These are phyloP conservation scores for Babylonia areolata DNA, from an alignment of 1,140 invertebrate species.

Conservation along the genomic window DNA sequence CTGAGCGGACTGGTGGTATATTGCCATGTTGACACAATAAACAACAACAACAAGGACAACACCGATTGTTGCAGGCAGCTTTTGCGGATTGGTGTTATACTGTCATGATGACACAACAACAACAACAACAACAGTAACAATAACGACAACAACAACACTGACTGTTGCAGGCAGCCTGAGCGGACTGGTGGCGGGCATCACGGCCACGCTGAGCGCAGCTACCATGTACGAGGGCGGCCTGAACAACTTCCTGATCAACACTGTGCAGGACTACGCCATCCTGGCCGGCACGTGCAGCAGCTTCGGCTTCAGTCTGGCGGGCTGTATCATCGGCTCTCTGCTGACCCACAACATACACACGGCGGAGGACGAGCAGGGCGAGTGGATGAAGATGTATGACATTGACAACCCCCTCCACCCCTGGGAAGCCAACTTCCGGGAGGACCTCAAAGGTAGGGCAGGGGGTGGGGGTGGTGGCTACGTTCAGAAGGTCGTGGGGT, in stretches of 20 bases:
- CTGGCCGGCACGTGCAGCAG: constrained; percentile 73
- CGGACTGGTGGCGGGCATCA: constrained; percentile 71
- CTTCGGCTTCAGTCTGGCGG: constrained; percentile 68
- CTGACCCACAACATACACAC: constrained; percentile 62
- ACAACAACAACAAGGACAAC: too few relatives aligned
- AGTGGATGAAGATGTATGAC: constrained; percentile 76
- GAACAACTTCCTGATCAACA: constrained; percentile 72
- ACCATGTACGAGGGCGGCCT: constrained; percentile 71
- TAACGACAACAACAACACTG: too few relatives aligned
- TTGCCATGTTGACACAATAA: too few relatives aligned
- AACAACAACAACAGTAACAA: too few relatives aligned
- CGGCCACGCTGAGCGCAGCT: constrained; percentile 69
- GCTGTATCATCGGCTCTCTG: constrained; percentile 71
- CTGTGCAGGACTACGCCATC: constrained; percentile 73
- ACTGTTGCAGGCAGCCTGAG: constrained; percentile 66
- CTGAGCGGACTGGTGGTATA: too few relatives aligned
- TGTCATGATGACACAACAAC: too few relatives aligned
- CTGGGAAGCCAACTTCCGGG: constrained; percentile 74
- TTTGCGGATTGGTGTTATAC: constrained; percentile 70
- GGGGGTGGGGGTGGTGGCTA: neutral
- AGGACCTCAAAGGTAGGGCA: constrained; percentile 67
- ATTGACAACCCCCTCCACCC: constrained; percentile 77
- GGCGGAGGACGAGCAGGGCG: constrained; percentile 58
- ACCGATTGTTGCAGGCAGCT: constrained; percentile 59
- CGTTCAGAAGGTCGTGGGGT: neutral